Base-by-base conservation (phyloP, 1,140 invertebrate genomes). In the Sminthurinus signatus region DNA sequence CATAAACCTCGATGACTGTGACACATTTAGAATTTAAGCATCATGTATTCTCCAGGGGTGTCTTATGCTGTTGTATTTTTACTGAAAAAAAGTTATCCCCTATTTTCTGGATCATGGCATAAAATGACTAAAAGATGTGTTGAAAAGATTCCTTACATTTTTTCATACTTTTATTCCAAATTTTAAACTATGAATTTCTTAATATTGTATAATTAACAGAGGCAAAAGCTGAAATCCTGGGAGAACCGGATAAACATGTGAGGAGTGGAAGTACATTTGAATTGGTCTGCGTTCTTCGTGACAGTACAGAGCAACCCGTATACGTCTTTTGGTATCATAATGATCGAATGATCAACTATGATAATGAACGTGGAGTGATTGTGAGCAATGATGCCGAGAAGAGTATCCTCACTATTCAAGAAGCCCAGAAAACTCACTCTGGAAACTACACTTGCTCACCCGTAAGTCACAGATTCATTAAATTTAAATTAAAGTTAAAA, bases 371-470 rank as follows among this genome's bases (percentile, higher is more conserved):
- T 27, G 75, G 74, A n/a, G 73, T 76, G 64, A 75, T 79, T 39
- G 75, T 79, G 50, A 78, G 75, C 70, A 77, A 75, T 64, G 70
- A 72, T 21, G 31, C 54, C 23, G 69, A 72, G 39, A 70, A 69
- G 29, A 69, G 67, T 51, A 72, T 68, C 42, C 60, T 72, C 15
- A 63, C 64, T 19, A 66, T 72, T 54, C 59, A 69, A 58, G 68
- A 72, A 39, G 70, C 68, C 29, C 60, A 70, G 48, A 71, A 74
- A 28, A 60, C 72, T 2, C 76, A 80, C 67, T 77, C 81, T 15
- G 84, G 84, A 5, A 85, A 85, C 69, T 86, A 83, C 75, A 79
- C 80, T 5, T 84, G 82, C 71, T 75, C 80, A 32, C 81, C 82
- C 0, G 81, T 80, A 4, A 82, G 54, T 46, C 15, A 10, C 44